Percentiles rank a stretch among this genome's conserved stretches.
Evolutionary conservation across 1,140 invertebrate species (phyloP).

Genomic region (Frieseomelitta varia): DNA sequence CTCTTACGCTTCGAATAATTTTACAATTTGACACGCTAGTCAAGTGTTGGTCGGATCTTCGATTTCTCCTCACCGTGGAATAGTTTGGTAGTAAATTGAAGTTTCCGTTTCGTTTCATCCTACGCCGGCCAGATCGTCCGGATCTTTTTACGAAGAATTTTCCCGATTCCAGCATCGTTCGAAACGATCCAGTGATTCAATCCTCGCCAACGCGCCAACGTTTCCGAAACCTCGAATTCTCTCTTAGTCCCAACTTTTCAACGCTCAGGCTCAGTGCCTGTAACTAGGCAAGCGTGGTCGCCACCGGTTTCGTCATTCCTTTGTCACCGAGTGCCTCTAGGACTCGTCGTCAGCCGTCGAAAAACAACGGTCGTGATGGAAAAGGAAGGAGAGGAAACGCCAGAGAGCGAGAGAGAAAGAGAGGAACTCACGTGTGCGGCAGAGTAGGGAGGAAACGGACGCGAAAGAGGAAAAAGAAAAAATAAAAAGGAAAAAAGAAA

Average conservation of each 20-base stretch:
- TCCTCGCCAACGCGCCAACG: constrained; percentile 20
- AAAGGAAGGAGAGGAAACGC: constrained; percentile 1
- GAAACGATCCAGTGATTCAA: neutral
- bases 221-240: neutral
- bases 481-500: neutral
- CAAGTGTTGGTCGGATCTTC: too few relatives aligned
- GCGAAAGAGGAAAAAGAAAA: neutral
- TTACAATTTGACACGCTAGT: too few relatives aligned
- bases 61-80: too few relatives aligned
- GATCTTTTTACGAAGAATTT: neutral
- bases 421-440: neutral
- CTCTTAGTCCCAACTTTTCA: neutral
- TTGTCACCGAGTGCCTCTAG: constrained; percentile 31
- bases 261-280: constrained; percentile 8
- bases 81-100: too few relatives aligned
- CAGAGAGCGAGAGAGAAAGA: neutral
- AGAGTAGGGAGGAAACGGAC: constrained; percentile 25
- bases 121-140: neutral
- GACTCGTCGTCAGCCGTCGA: constrained; percentile 48
- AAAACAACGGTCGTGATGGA: constrained; percentile 21
- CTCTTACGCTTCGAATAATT: too few relatives aligned
- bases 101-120: too few relatives aligned
- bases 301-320: constrained; percentile 6
- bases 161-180: constrained; percentile 10
- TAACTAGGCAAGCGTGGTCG: neutral